Conservation (phyloP, 2,888 invertebrate species). For the Cremastinae sp. region DNA sequence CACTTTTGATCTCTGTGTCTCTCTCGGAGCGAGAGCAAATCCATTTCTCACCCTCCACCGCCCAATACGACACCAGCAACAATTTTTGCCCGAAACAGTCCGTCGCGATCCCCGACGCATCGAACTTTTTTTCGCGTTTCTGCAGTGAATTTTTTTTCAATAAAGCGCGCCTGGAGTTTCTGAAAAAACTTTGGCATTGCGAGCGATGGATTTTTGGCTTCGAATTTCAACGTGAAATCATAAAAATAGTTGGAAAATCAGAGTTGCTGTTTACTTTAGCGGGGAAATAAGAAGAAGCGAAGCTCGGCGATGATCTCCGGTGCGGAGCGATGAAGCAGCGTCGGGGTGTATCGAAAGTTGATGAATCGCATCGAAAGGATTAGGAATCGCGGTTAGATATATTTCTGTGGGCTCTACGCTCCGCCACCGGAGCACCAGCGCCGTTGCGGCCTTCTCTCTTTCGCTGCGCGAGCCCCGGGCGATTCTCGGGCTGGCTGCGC, state of each 20-base stretch:
- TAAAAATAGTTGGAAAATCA: not conserved
- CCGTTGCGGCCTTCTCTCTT: slow-evolving; percentile 53
- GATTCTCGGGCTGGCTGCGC: slow-evolving; percentile 71
- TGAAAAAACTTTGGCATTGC: no score
- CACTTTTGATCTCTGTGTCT: slow-evolving; percentile 28
- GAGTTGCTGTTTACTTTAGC: no score
- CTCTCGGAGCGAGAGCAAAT: not conserved
- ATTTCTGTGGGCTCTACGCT: slow-evolving; percentile 56
- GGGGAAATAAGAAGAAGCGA: no score
- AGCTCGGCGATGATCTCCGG: no score
- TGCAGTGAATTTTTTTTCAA: not conserved
- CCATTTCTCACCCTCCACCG: slow-evolving; percentile 1
- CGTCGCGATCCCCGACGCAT: not conserved
- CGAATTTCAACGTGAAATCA: no score
- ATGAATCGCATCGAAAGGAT: slow-evolving; percentile 72
- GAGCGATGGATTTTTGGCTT: no score
- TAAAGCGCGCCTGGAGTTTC: no score
- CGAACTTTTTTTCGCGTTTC: slow-evolving; percentile 3
- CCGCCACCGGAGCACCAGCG: slow-evolving; percentile 1
- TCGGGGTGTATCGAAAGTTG: slow-evolving; percentile 53
- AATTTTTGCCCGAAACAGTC: slow-evolving; percentile 5
- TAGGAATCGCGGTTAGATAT: slow-evolving; percentile 66
- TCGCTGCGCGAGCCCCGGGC: slow-evolving; percentile 69
- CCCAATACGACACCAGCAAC: slow-evolving; percentile 2
- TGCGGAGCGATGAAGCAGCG: not conserved